phyloP scores from a whole-genome alignment of 1,140 invertebrate species.

The Leptonema lineaticorne region DNA sequence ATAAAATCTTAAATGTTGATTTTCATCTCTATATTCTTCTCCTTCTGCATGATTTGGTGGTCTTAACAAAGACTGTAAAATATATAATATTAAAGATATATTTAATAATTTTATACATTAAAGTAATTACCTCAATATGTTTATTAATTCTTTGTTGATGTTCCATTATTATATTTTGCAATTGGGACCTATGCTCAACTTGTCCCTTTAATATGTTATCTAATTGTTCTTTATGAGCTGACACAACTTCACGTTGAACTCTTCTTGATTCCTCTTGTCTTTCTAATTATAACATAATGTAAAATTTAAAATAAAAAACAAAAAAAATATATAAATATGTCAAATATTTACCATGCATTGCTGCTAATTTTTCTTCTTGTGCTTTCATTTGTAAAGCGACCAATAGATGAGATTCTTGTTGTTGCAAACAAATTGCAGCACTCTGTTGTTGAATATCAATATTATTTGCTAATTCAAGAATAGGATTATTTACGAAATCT shows the following conservation, averaged over 20 bases:
- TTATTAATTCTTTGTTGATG: slow-evolving; percentile 54
- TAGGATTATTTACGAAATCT: not conserved
- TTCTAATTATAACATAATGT: slow-evolving; percentile 42
- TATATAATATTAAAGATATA: not conserved
- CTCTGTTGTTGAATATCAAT: slow-evolving; percentile 46
- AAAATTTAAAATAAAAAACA: not conserved
- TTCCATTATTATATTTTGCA: slow-evolving; percentile 51
- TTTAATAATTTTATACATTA: not conserved
- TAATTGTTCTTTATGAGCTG: slow-evolving; percentile 49
- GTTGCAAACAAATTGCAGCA: slow-evolving; percentile 52
- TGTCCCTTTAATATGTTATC: slow-evolving; percentile 50
- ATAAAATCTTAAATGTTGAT: not conserved
- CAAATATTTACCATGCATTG: slow-evolving; percentile 47
- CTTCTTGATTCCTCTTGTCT: slow-evolving; percentile 52
- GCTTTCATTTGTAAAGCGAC: slow-evolving; percentile 54
- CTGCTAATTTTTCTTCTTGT: slow-evolving; percentile 54
- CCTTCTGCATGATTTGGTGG: not conserved
- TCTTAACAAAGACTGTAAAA: slow-evolving; percentile 27
- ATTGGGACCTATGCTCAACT: slow-evolving; percentile 48
- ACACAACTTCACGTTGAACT: slow-evolving; percentile 49
- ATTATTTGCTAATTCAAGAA: not conserved
- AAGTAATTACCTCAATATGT: slow-evolving; percentile 49
- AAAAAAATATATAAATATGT: not conserved
- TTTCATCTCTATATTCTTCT: not conserved
- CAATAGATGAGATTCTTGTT: slow-evolving; percentile 55